Evolutionary conservation across 2,888 invertebrate genomes (phyloP), one percentile per base, ranked within the genome.

Genomic region (Dexiosoma caninum): DNA sequence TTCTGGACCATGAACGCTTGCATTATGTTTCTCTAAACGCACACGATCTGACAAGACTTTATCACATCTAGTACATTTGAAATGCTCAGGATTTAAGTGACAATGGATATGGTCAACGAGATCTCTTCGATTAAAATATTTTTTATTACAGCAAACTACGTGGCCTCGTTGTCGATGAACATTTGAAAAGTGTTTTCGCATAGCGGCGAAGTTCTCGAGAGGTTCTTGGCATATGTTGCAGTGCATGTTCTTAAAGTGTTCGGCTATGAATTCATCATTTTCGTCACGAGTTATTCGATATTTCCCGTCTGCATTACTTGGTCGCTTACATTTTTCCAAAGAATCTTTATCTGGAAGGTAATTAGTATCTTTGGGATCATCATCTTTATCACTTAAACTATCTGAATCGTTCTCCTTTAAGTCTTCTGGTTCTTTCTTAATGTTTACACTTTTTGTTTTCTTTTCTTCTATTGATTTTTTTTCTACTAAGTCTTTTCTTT

Each of bases 31-130:
- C 14, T 66, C 40, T 9, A 89, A 82, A 27, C 86, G 86, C 0
- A 86, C 83, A 0, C 89, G 84, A 19, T 86, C 85, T 0, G 87
- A 86, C 84, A 88, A 83, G 0, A 86, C 86, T 40, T 88, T 87
- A 1, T 84, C 82, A 67, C 89, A 89, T 16, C 86, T 84, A 5
- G 84, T 78, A 23, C 89, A 89, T 71, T 89, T 90, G 55, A 89
- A 90, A 78, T 87, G 86, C 66, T 89, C 88, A 1, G 90, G 90
- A 85, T 90, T 87, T 14, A 86, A 69, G 82, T 90, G 90, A 4
- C 87, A 86, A 59, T 88, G 87, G 0, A 90, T 88, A 69, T 90
- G 90, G 66, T 90, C 90, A 9, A 89, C 85, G 37, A 90, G 85
- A 12, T 87, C 84, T 7, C 87, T 86, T 1, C 89, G 86, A 49